A percentile compares a stretch with the other conserved stretches of the same genome.
phyloP scores from a whole-genome alignment of 2,113 vertebrate species.

The Myanophis thanlyinensis region DNA sequence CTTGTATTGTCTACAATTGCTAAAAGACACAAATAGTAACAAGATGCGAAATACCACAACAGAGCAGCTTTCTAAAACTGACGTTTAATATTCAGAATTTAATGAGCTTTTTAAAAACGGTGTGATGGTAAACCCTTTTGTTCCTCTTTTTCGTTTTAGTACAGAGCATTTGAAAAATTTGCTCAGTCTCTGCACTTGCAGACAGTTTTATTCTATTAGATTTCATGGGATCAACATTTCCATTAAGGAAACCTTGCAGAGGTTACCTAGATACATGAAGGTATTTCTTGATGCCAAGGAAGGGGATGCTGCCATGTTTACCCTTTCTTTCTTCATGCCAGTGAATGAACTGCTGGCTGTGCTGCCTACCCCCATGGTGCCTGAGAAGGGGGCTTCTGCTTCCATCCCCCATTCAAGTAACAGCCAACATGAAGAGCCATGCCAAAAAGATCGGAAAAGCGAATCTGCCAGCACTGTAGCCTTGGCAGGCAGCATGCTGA shows the following conservation, averaged over 20 bases:
- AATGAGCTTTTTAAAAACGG: neutral
- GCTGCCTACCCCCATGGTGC: conserved; percentile 64
- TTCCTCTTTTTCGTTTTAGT: neutral
- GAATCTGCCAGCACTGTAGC: conserved; percentile 55
- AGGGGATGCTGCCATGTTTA: too few species aligned
- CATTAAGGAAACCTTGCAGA: neutral
- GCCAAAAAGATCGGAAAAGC: conserved; percentile 49
- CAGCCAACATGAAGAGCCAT: conserved; percentile 27
- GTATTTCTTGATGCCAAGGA: neutral
- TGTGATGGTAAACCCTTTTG: neutral
- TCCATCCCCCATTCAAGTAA: conserved; percentile 60
- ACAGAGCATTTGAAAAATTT: neutral
- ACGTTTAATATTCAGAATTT: neutral
- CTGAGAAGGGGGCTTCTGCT: conserved; percentile 42
- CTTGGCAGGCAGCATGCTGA: conserved; percentile 57
- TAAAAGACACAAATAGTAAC: neutral
- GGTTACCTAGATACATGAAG: neutral
- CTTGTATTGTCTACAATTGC: neutral
- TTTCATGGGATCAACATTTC: neutral
- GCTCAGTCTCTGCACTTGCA: neutral
- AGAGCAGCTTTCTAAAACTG: neutral
- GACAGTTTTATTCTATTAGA: neutral
- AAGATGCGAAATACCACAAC: neutral
- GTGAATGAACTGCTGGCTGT: conserved; percentile 82
- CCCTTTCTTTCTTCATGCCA: conserved; percentile 43